Base-by-base conservation (phyloP, 2,113 vertebrate genomes). In the Poicephalus gulielmi region DNA sequence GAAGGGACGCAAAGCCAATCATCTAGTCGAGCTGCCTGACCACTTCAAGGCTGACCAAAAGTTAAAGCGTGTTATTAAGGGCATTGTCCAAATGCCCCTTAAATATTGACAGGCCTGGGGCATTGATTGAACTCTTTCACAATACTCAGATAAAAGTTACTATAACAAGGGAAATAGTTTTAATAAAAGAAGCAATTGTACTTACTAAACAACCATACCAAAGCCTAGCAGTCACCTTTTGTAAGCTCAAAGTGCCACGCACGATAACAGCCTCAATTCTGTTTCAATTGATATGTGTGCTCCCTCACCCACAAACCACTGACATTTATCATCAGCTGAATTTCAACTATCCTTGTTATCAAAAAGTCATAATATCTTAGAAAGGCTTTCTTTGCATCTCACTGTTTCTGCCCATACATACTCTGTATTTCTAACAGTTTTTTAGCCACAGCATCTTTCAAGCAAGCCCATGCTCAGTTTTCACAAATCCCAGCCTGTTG, bases 391-490 rank as follows among this genome's bases (percentile, higher is more conserved):
- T 90, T 55, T 70, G 70, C 77, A 91, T 77, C 55, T 96, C 7
- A 4, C 82, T 64, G 66, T 90, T 92, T 70, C 95, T 92, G 83
- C 95, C 92, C 81, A 94, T 87, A 77, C 63, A 50, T 9, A 81
- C 77, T 93, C 95, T 39, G 30, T 64, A 91, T 91, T 91, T 80
- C 46, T 13, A 91, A 88, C 95, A 67, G 62, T 69, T 64, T 73
- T 86, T 50, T 77, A 92, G 92, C 66, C 87, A 63, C 90, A 83
- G 86, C 83, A 43, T 82, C 94, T 95, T 92, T 33, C 95, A 53
- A 59, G 88, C 68, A 47, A 67, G 75, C 60, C 87, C 71, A 44
- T 24, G 79, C 83, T 88, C 76, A 66, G 69, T 88, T 89, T 88
- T 86, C 57, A 33, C 91, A 90, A 89, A 77, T 85, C 81, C 86